phyloP scores from a whole-genome alignment of 1,140 invertebrate genomes.

The Pseudomyrmex pallidus region DNA sequence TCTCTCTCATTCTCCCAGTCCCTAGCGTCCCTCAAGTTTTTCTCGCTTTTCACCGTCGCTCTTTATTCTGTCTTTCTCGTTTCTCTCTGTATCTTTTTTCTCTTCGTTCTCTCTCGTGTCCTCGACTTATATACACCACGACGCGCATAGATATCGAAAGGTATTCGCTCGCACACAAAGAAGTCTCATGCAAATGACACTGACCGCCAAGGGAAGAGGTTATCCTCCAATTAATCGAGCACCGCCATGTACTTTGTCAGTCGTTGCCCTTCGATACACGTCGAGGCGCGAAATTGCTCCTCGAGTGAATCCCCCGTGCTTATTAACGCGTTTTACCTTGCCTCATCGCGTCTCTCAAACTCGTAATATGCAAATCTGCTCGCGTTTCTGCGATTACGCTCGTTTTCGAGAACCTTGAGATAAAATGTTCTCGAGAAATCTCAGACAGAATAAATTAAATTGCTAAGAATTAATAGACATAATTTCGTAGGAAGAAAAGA shows the following conservation, averaged over 20 bases:
- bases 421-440: neutral
- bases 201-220: conserved; percentile 72
- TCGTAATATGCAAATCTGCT: conserved; percentile 16
- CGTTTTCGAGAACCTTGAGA: conserved; percentile 44
- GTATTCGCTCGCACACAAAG: neutral
- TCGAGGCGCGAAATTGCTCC: conserved; percentile 65
- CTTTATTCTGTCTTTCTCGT: neutral
- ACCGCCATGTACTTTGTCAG: conserved; percentile 65
- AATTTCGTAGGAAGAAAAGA: neutral
- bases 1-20: conserved; percentile 16
- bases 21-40: conserved; percentile 17
- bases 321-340: conserved; percentile 58
- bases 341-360: neutral
- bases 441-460: neutral
- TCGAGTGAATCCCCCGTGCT: conserved; percentile 40
- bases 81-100: neutral
- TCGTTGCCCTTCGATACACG: conserved; percentile 66
- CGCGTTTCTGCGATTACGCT: conserved; percentile 62
- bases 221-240: conserved; percentile 76
- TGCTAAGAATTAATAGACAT: neutral
- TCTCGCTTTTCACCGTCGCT: conserved; percentile 38
- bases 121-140: neutral
- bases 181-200: conserved; percentile 72
- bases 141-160: conserved; percentile 10
- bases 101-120: neutral